Evolutionary conservation across 1,140 invertebrate genomes (phyloP), one percentile per base, ranked within the genome.

Genomic region (Aphis craccivora): DNA sequence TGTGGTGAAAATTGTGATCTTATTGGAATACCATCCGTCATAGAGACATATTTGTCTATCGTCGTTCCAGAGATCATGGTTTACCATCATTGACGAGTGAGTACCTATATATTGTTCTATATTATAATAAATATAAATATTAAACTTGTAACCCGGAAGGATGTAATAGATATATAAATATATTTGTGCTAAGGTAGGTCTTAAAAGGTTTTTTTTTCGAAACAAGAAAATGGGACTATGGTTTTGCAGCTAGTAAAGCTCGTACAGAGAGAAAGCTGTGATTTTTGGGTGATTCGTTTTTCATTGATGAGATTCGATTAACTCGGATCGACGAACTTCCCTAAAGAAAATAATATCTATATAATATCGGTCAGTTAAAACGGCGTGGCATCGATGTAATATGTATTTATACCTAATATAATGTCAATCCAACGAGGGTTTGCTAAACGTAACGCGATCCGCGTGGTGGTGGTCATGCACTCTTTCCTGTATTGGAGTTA

Each of bases 401-500:
- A 76, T 35, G 30, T 35, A 76, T n/a, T n/a, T 76, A 76, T 76
- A 76, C 14, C 30, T n/a, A 76, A 67, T 76, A 76, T 18, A n/a
- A 35, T 88, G 86, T 87, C 43, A 43, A 87, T 45, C 43, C n/a
- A 23, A 6, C 7, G 37, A 43, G 23, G 90, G 25, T 91, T 67
- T 22, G 30, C 14, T 76, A 43, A 87, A 87, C 7, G 53, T 91
- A 91, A 91, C 35, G 90, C 25, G 30, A 76, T 43, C 90, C 7
- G 40, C 22, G 23, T 89, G 30, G 45, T 89, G 30, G 45, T 92
- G 30, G 45, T 92, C 91, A 76, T 51, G 76, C 76, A 83, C 67
- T 92, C 67, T 92, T 92, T 92, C 91, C 76, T 23, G 91, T 81
- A 51, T 83, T 22, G n/a, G n/a, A 76, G 43, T 91, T 91, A 45